phyloP scores from a whole-genome alignment of 1,140 invertebrate species.

The Fopius arisanus region DNA sequence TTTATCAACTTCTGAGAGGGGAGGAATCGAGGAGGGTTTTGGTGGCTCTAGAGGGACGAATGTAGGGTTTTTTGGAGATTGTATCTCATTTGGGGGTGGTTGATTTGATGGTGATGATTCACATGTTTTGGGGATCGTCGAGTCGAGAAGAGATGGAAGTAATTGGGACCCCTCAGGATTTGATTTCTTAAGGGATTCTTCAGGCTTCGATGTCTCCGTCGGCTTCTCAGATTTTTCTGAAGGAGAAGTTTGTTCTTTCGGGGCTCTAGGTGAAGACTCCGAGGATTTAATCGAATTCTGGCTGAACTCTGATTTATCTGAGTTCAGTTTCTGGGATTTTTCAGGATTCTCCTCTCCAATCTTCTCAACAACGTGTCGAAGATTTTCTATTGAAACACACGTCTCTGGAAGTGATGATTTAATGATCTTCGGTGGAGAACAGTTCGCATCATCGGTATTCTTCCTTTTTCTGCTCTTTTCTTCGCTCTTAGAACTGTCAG shows the following conservation, averaged over 20 bases:
- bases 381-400: slow-evolving; percentile 55
- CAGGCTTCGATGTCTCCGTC: background rate
- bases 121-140: background rate
- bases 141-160: background rate
- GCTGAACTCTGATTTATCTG: slow-evolving; percentile 29
- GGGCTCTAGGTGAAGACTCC: background rate
- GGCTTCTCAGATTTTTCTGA: background rate
- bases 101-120: background rate
- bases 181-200: background rate
- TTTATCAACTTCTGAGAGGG: slow-evolving; percentile 17
- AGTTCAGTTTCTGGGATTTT: slow-evolving; percentile 34
- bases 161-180: background rate
- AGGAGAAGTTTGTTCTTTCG: background rate
- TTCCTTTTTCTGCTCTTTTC: slow-evolving; percentile 34
- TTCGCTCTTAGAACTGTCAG: background rate
- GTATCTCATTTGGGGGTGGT: no score
- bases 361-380: slow-evolving; percentile 52
- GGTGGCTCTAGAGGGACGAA: background rate
- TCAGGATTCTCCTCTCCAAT: slow-evolving; percentile 48
- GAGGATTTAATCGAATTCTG: slow-evolving; percentile 18
- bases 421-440: slow-evolving; percentile 16
- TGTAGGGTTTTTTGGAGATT: background rate
- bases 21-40: background rate
- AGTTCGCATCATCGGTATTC: slow-evolving; percentile 20
- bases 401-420: slow-evolving; percentile 45